Base-by-base conservation (phyloP, 2,113 vertebrate genomes). In the Rhinogobius similis region DNA sequence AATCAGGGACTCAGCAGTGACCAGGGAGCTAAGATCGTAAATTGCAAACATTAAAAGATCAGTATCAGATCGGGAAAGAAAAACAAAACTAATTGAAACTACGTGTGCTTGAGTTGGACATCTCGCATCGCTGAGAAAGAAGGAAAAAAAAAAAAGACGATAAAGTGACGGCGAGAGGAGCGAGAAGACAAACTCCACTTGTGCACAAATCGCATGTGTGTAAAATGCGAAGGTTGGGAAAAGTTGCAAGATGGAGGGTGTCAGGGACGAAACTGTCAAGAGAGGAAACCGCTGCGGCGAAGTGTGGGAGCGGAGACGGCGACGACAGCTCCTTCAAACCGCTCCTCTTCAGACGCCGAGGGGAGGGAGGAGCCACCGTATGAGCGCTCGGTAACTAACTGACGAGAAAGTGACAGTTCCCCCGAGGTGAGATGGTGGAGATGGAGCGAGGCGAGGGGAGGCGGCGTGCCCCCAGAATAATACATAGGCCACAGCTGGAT, bases 251-350 rank as follows among this genome's bases (percentile, higher is more conserved):
- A 80, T 68, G 71, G 56, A 46, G 71, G 66, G 76, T 86, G 88
- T 82, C 83, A 80, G 83, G 65, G 79, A 88, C 84, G 77, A 88
- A 89, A 82, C 85, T 89, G 83, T 87, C 85, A 90, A 80, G 86
- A 70, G 71, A 52, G 72, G 74, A 84, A 89, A 77, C 75, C 79
- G 84, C 81, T 77, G 72, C 70, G 38, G 69, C 59, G 55, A 58
- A 73, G 71, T 62, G 76, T 84, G 73, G 81, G 82, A 81, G 85
- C 86, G 79, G 71, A 50, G 78, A 72, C 86, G 79, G 71, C 44
- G 78, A 72, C 67, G 78, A 87, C 81, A 89, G 77, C 75, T 74
- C 73, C 79, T 82, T 75, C 75, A 87, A 83, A 79, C 83, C 27
- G 21, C 76, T 80, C 65, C 65, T 59, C 76, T 76, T 70, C 58